Evolutionary conservation across 2,888 invertebrate species (phyloP).

Genomic region (Diarsia mendica): DNA sequence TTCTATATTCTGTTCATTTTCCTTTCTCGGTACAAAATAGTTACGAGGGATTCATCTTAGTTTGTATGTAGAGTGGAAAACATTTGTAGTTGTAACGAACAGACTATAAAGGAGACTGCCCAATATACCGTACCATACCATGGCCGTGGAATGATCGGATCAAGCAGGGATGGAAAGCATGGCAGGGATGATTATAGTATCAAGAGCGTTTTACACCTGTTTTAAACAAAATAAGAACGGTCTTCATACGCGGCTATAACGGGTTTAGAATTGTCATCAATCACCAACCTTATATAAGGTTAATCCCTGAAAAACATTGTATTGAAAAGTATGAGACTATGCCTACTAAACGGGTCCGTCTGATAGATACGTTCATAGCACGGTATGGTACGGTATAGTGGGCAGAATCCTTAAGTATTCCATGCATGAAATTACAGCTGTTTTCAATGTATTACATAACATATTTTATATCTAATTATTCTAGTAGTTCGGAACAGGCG

Average conservation of each 20-base stretch:
- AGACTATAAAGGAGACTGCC: not conserved
- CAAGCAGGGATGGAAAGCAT: too few species aligned
- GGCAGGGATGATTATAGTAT: not conserved
- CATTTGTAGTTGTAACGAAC: constrained; percentile 27
- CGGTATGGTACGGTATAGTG: not conserved
- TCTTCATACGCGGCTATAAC: too few species aligned
- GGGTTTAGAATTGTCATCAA: too few species aligned
- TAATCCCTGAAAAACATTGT: too few species aligned
- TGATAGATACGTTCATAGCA: not conserved
- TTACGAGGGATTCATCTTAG: constrained; percentile 42
- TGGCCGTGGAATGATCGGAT: not conserved
- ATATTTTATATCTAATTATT: constrained; percentile 45
- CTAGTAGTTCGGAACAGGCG: constrained; percentile 40
- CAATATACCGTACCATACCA: not conserved
- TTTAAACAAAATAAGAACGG: too few species aligned
- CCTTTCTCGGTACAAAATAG: constrained; percentile 43
- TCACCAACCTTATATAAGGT: too few species aligned
- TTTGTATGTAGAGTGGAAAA: constrained; percentile 34
- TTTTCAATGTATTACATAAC: constrained; percentile 30
- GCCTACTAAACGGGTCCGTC: not conserved
- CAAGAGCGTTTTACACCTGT: not conserved
- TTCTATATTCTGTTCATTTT: constrained; percentile 60
- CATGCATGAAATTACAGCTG: constrained; percentile 37
- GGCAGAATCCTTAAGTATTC: not conserved
- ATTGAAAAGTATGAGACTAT: not conserved